Conservation (phyloP, 1,140 invertebrate genomes). For the Coelopa frigida region DNA sequence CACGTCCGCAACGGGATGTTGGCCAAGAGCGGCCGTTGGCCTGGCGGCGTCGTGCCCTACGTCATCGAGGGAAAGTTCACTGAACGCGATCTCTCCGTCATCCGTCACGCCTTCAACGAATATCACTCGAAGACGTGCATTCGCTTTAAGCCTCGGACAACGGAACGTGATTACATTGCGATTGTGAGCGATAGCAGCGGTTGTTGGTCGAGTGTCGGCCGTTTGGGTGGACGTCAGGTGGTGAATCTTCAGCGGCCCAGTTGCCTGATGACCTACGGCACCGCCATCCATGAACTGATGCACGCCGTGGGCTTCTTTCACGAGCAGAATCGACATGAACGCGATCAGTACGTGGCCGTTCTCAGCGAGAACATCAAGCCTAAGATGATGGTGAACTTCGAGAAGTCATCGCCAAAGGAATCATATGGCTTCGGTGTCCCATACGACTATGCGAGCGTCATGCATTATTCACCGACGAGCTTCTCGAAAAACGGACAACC, state of each 20-base stretch:
- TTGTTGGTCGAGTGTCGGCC: slow-evolving; percentile 73
- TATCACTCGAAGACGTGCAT: slow-evolving; percentile 67
- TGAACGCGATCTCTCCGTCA: slow-evolving; percentile 45
- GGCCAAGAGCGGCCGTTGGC: slow-evolving; percentile 53
- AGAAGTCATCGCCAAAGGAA: slow-evolving; percentile 53
- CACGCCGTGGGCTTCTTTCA: slow-evolving; percentile 80
- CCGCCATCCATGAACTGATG: slow-evolving; percentile 74
- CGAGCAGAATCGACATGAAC: slow-evolving; percentile 73
- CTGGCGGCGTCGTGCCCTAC: slow-evolving; percentile 62
- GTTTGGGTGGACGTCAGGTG: slow-evolving; percentile 50
- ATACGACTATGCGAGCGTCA: slow-evolving; percentile 73
- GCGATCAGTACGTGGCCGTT: slow-evolving; percentile 67
- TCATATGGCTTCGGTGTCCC: slow-evolving; percentile 54
- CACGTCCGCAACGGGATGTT: slow-evolving; percentile 53
- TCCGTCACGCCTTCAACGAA: slow-evolving; percentile 56
- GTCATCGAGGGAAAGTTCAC: slow-evolving; percentile 58
- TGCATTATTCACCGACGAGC: slow-evolving; percentile 70
- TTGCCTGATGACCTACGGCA: slow-evolving; percentile 64
- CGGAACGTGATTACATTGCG: slow-evolving; percentile 59
- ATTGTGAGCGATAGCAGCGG: slow-evolving; percentile 61
- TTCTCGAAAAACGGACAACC: slow-evolving; percentile 64
- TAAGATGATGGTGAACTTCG: slow-evolving; percentile 62
- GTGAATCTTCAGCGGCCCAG: slow-evolving; percentile 50
- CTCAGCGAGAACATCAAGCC: slow-evolving; percentile 63
- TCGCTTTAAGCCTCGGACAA: slow-evolving; percentile 55